These are phyloP conservation scores for Pseudopipra pipra DNA, from an alignment of 2,113 vertebrate species.

Conservation along the genomic window DNA sequence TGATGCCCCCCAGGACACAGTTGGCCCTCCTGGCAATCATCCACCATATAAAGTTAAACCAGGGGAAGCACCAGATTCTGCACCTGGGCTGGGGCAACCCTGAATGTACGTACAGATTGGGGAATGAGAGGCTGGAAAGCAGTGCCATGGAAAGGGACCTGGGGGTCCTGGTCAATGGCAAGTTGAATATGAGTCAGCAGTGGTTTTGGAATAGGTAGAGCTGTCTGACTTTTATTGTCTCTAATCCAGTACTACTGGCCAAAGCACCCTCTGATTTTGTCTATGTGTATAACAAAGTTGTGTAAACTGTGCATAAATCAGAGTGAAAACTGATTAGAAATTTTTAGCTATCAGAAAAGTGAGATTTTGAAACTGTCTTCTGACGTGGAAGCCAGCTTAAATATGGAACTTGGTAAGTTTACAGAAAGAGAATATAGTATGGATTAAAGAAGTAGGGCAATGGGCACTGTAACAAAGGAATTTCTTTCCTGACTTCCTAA, in stretches of 20 bases:
- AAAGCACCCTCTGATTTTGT: not conserved
- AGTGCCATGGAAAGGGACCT: no score
- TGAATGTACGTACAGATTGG: no score
- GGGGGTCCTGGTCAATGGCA: no score
- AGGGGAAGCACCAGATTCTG: no score
- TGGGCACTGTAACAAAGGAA: not conserved
- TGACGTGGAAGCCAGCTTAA: not conserved
- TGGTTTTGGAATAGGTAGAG: not conserved
- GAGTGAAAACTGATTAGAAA: not conserved
- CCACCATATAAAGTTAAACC: no score
- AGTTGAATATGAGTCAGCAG: no score
- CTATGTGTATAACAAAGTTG: not conserved
- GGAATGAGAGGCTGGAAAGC: no score
- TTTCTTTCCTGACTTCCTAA: not conserved
- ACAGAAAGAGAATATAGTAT: not conserved
- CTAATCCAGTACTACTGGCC: not conserved
- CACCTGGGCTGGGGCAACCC: no score
- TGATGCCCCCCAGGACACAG: no score
- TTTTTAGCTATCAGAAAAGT: not conserved
- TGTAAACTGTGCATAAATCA: not conserved
- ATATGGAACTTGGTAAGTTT: not conserved
- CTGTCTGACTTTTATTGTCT: not conserved
- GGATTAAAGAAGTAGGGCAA: not conserved
- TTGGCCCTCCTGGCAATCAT: no score
- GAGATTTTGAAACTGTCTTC: not conserved